Conservation (phyloP, 2,113 vertebrate genomes). For the Pelobates fuscus region DNA sequence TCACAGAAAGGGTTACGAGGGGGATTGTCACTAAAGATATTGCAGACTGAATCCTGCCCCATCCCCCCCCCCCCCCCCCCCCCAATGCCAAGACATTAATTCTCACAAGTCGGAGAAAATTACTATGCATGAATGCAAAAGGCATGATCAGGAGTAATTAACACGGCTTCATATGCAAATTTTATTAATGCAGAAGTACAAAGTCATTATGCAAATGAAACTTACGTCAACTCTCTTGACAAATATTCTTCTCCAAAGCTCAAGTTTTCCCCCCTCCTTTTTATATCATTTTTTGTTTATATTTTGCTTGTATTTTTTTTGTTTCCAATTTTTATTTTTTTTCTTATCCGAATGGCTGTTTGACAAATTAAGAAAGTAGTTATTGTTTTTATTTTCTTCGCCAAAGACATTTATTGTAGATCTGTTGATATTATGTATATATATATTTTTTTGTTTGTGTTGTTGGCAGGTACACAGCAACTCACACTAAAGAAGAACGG, state of each 20-base stretch:
- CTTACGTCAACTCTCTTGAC: conserved; percentile 99
- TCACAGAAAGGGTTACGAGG: conserved; percentile 53
- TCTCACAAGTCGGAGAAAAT: conserved; percentile 99
- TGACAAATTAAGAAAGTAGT: conserved; percentile 85
- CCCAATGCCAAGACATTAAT: conserved; percentile 97
- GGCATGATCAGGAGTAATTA: conserved; percentile 99
- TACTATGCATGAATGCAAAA: conserved; percentile 99
- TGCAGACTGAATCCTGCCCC: conserved; percentile 67
- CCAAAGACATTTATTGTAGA: conserved; percentile 69
- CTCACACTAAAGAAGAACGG: conserved; percentile 64
- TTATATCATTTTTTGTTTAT: conserved; percentile 62
- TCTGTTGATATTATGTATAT: conserved; percentile 71
- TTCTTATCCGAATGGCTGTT: conserved; percentile 63
- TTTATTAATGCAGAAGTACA: conserved; percentile 99
- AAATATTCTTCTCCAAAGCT: conserved; percentile 98
- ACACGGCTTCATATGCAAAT: conserved; percentile 99
- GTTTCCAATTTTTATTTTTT: conserved; percentile 52
- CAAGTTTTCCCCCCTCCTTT: conserved; percentile 75
- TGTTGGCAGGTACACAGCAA: conserved; percentile 78
- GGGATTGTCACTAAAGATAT: conserved; percentile 71
- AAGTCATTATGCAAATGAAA: conserved; percentile 99
- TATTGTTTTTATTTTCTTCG: conserved; percentile 64
- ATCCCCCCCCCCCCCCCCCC: conserved; percentile 65
- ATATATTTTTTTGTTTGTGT: conserved; percentile 56
- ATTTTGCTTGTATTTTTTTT: too few relatives aligned